Conservation (phyloP, 2,888 invertebrate genomes). For the Poecilus cupreus region DNA sequence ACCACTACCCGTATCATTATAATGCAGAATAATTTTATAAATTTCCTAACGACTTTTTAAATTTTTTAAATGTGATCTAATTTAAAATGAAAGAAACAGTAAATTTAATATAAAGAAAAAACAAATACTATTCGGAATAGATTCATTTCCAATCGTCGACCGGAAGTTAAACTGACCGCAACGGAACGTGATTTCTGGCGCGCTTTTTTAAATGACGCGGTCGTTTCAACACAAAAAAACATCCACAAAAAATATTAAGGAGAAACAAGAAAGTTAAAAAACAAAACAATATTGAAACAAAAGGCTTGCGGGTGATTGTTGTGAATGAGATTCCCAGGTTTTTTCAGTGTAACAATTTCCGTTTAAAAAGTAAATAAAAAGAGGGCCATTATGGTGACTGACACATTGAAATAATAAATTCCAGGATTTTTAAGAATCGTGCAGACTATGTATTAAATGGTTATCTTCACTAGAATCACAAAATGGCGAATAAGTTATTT, state of each 20-base stretch:
- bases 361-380: conserved; percentile 22
- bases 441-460: too few relatives aligned
- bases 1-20: too few relatives aligned
- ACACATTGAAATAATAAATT: too few relatives aligned
- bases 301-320: conserved; percentile 41
- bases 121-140: not conserved
- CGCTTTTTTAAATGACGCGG: conserved; percentile 54
- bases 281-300: conserved; percentile 44
- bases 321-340: conserved; percentile 44
- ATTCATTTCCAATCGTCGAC: conserved; percentile 55
- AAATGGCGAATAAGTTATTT: too few relatives aligned
- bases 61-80: too few relatives aligned
- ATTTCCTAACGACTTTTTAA: too few relatives aligned
- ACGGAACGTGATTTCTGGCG: conserved; percentile 62
- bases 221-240: conserved; percentile 40
- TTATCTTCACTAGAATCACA: too few relatives aligned
- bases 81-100: not conserved
- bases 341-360: conserved; percentile 41
- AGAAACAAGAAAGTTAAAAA: conserved; percentile 28
- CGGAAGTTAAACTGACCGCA: conserved; percentile 61
- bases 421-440: too few relatives aligned
- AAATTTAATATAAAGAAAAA: not conserved
- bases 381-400: too few relatives aligned
- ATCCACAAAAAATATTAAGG: not conserved
- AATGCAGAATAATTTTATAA: too few relatives aligned